Base-by-base conservation (phyloP, 2,888 invertebrate species). In the Tolmerus cingulatus region DNA sequence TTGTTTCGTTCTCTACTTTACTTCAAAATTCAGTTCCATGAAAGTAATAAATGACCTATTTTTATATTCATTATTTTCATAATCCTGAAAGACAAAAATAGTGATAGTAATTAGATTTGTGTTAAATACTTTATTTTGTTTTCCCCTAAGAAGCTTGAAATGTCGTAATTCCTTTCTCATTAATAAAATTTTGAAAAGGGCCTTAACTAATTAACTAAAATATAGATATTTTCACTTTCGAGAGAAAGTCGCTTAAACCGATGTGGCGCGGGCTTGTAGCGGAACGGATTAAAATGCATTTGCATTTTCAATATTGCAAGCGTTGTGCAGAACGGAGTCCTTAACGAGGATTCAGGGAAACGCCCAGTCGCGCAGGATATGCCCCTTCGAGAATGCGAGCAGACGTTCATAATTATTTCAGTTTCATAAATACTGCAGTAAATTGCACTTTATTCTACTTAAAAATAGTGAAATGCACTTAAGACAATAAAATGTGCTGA, bases 351-450 rank as follows among this genome's bases (percentile, higher is more conserved):
- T 5, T 51, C 57, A 57, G 23, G n/a, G 40, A 5, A 51, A 5
- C 46, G 46, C 46, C n/a, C 16, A 16, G 14, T n/a, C 12, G 51
- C 4, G 19, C 14, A 66, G 27, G 66, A 12, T 27, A 66, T 23
- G 66, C 66, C 23, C 66, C 23, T 66, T 66, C 23, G 27, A 66
- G 23, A 66, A 27, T 19, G 12, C 9, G 23, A 66, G 27, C 66
- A 66, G 66, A 66, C 66, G 66, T 27, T 66, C 27, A 66, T 81
- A 81, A 81, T 51, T 81, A 81, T 81, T 51, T 81, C 23, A 81
- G 34, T 34, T 55, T 81, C 55, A 81, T 81, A 81, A 81, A 81
- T 81, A 27, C 30, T 81, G 81, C 51, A 55, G 81, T 51, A 27
- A 81, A 51, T 51, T 23, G 81, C 55, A 51, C 81, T 81, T 81